Evolutionary conservation across 2,797 vertebrate genomes (phyloP).

Genomic region (Spondyliosoma cantharus): DNA sequence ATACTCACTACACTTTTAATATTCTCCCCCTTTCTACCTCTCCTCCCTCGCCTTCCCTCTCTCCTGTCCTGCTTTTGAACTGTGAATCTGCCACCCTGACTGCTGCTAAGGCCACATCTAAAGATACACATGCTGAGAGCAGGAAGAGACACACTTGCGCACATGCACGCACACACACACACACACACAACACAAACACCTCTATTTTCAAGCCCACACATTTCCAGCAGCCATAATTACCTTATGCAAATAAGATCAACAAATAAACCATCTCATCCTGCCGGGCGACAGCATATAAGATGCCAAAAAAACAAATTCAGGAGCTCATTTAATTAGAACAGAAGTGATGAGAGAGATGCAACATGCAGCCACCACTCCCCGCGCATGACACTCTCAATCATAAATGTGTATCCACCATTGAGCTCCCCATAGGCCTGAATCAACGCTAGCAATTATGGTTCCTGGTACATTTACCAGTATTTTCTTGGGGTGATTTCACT

Average conservation of each 20-base stretch:
- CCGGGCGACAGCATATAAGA: constrained; percentile 62
- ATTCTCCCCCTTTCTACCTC: constrained; percentile 28
- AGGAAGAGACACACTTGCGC: constrained; percentile 25
- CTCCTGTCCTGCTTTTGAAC: constrained; percentile 62
- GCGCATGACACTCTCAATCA: constrained; percentile 48
- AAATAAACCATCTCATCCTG: constrained; percentile 70
- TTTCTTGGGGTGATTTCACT: constrained; percentile 41
- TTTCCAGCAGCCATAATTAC: constrained; percentile 78
- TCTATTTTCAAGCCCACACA: constrained; percentile 44
- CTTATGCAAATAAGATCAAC: constrained; percentile 79
- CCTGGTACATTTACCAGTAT: constrained; percentile 44
- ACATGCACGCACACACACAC: not conserved
- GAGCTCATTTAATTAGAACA: constrained; percentile 73
- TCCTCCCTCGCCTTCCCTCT: constrained; percentile 7
- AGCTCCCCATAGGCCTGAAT: constrained; percentile 60
- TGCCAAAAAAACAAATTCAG: constrained; percentile 66
- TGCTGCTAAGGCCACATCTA: constrained; percentile 42
- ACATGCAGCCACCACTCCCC: constrained; percentile 30
- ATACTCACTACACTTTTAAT: constrained; percentile 41
- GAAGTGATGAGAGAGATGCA: constrained; percentile 58
- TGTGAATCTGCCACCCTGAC: constrained; percentile 48
- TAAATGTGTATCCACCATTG: constrained; percentile 46
- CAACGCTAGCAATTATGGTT: constrained; percentile 44
- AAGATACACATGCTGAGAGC: constrained; percentile 25
- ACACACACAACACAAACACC: constrained; percentile 19